phyloP scores from a whole-genome alignment of 2,888 invertebrate species.

The Calameuta filiformis region DNA sequence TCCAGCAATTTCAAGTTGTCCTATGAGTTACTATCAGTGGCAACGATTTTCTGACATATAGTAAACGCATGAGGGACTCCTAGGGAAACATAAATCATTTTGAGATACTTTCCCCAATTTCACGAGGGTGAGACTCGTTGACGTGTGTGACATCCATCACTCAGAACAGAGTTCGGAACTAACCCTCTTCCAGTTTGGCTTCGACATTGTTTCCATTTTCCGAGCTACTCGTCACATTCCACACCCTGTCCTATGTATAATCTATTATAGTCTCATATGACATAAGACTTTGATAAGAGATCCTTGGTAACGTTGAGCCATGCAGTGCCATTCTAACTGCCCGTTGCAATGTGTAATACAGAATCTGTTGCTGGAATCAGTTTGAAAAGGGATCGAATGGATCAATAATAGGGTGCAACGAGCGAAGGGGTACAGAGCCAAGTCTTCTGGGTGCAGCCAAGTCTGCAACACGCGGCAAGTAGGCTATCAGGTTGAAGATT shows the following conservation, averaged over 20 bases:
- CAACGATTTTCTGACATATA: background rate
- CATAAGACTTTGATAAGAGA: background rate
- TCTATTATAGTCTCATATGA: background rate
- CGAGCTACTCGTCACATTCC: conserved; percentile 2
- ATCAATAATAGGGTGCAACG: background rate
- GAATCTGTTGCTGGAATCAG: background rate
- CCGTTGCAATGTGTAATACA: background rate
- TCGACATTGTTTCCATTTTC: conserved; percentile 15
- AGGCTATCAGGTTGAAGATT: conserved; percentile 51
- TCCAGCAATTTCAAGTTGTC: background rate
- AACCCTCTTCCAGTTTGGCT: conserved; percentile 12
- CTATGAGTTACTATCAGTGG: background rate
- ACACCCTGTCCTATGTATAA: background rate
- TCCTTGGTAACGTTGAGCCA: background rate
- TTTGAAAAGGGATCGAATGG: background rate
- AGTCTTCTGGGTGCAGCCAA: background rate
- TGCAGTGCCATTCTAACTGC: background rate
- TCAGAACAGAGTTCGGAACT: conserved; percentile 17
- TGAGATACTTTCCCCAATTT: conserved; percentile 30
- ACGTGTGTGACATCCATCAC: conserved; percentile 41
- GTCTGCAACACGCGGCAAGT: background rate
- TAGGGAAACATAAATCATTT: conserved; percentile 37
- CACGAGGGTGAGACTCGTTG: conserved; percentile 33
- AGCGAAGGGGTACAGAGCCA: background rate
- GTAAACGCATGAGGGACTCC: conserved; percentile 1